These are phyloP conservation scores for Clinocottus analis DNA, from an alignment of 2,113 vertebrate genomes.

Conservation along the genomic window DNA sequence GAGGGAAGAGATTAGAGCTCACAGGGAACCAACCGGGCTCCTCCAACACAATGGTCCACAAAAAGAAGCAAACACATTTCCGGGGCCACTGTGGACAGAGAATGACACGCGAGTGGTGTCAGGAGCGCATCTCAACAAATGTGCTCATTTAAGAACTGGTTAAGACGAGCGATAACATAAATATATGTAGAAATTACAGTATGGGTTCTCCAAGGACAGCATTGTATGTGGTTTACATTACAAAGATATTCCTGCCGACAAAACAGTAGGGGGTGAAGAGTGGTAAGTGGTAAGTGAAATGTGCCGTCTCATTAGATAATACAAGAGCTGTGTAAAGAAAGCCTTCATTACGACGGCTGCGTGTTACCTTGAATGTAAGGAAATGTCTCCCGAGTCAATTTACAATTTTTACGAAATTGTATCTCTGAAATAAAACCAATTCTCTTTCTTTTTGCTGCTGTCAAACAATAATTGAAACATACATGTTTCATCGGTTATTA, in stretches of 20 bases:
- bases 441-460: not conserved
- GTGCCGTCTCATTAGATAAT: not conserved
- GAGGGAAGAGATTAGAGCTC: slow-evolving; percentile 38
- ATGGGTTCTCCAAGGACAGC: not conserved
- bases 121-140: not conserved
- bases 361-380: not conserved
- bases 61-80: slow-evolving; percentile 9
- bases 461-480: slow-evolving; percentile 4
- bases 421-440: not conserved
- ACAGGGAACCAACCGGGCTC: slow-evolving; percentile 21
- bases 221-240: not conserved
- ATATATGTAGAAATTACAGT: not conserved
- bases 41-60: not conserved
- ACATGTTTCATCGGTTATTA: not conserved
- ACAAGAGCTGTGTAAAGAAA: not conserved
- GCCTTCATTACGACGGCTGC: not conserved
- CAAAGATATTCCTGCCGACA: not conserved
- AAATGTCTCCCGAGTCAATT: not conserved
- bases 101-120: not conserved
- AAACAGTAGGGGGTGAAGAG: not conserved
- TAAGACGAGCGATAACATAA: not conserved
- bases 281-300: not conserved
- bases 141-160: not conserved
- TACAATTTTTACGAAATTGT: not conserved
- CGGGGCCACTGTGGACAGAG: not conserved